Evolutionary conservation across 2,888 invertebrate genomes (phyloP), one percentile per base, ranked within the genome.

Genomic region (Pocota personata): DNA sequence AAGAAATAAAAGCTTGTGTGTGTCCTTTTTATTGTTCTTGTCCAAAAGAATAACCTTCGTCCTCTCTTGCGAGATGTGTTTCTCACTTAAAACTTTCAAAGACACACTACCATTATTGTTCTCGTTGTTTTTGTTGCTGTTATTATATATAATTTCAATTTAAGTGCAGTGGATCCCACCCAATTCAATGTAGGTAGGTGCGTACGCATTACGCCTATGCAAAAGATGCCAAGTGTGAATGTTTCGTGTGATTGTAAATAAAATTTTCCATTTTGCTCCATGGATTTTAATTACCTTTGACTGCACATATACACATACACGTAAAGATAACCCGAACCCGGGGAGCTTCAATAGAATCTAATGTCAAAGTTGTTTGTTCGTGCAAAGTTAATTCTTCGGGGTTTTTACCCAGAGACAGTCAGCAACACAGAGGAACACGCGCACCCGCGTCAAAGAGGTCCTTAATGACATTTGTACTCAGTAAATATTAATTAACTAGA

Each of bases 401-500:
- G 19, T n/a, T 27, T 14, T 30, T 27, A 19, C 35, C 21, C 21
- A 46, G n/a, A n/a, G 50, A n/a, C 32, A 35, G 21, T 8, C 8
- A 16, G 37, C 10, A 27, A 2, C 27, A 30, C n/a, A 12, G 8
- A n/a, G 3, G 6, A 16, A 48, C 24, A 50, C 14, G 35, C 43
- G 50, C 32, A 19, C 19, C 8, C 48, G 57, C 35, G 50, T 40
- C 57, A 67, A 76, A 76, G 67, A 40, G 46, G 16, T 58, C 48
- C 58, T 67, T 76, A 76, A 76, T 67, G 67, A 66, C 76, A 48
- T 66, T 58, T 58, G 57, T 67, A 35, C 66, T 58, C 35, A 48
- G 67, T 66, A 76, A 77, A 67, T 77, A 58, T 58, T 67, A 77
- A 77, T 77, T 67, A 67, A 67, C 76, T 48, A 58, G 76, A 58